Percentiles rank a stretch among this genome's conserved stretches.
Evolutionary conservation across 2,888 invertebrate species (phyloP).

Genomic region (Pseudanteris insignis): DNA sequence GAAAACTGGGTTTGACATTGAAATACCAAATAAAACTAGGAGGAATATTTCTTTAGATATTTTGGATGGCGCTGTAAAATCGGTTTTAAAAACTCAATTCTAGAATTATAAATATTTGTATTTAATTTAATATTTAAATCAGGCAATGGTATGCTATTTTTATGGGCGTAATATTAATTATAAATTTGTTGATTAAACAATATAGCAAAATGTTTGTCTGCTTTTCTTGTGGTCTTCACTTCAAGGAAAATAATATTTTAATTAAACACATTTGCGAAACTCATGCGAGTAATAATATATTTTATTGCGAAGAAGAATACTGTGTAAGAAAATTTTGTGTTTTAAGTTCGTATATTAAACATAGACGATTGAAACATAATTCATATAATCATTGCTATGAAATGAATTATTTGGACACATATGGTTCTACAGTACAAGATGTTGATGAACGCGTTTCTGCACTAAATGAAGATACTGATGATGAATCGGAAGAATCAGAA

Average conservation of each 20-base stretch:
- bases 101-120: too few species aligned
- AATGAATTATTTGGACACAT: too few species aligned
- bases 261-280: not conserved
- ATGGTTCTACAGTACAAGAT: too few species aligned
- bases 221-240: not conserved
- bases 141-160: too few species aligned
- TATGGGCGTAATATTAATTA: too few species aligned
- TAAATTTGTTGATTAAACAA: too few species aligned
- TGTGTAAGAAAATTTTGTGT: not conserved
- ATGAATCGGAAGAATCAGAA: not conserved
- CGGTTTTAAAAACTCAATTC: not conserved
- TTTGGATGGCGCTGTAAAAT: not conserved
- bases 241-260: not conserved
- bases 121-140: too few species aligned
- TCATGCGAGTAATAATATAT: not conserved
- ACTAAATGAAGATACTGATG: not conserved
- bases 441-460: not conserved
- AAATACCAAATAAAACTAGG: not conserved
- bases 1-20: slow-evolving; percentile 6
- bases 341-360: not conserved
- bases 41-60: not conserved
- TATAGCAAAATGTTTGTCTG: not conserved
- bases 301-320: not conserved
- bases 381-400: too few species aligned
- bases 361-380: not conserved